These are phyloP conservation scores for Megathymus violae DNA, from an alignment of 1,140 invertebrate species.

Conservation along the genomic window DNA sequence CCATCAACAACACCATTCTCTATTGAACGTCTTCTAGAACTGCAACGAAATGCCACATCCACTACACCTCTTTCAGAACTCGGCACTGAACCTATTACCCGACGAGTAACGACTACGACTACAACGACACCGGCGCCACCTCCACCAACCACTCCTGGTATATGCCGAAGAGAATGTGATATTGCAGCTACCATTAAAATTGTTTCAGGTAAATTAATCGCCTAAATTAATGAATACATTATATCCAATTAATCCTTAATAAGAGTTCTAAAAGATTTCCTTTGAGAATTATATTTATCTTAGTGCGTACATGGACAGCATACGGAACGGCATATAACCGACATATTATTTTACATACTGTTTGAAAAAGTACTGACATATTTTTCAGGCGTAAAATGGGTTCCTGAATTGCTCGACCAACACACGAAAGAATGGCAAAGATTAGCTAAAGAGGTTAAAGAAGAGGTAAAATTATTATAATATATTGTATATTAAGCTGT, in stretches of 20 bases:
- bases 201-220: slow-evolving; percentile 84
- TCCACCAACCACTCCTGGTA: slow-evolving; percentile 90
- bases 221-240: no score
- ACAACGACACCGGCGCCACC: slow-evolving; percentile 90
- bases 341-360: no score
- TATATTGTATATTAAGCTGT: background rate
- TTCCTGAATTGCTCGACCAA: slow-evolving; percentile 92
- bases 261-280: no score
- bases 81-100: slow-evolving; percentile 82
- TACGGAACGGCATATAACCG: no score
- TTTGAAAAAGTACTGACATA: background rate
- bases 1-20: slow-evolving; percentile 93
- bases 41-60: slow-evolving; percentile 87
- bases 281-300: no score
- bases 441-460: slow-evolving; percentile 90
- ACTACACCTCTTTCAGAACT: slow-evolving; percentile 73
- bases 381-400: slow-evolving; percentile 88
- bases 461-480: slow-evolving; percentile 84
- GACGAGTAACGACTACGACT: slow-evolving; percentile 89
- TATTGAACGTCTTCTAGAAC: slow-evolving; percentile 90
- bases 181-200: slow-evolving; percentile 93
- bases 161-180: slow-evolving; percentile 91
- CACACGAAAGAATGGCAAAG: slow-evolving; percentile 94
- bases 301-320: no score
- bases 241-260: no score